Conservation (phyloP, 2,888 invertebrate genomes). For the Eueremaeus valkanovi region DNA sequence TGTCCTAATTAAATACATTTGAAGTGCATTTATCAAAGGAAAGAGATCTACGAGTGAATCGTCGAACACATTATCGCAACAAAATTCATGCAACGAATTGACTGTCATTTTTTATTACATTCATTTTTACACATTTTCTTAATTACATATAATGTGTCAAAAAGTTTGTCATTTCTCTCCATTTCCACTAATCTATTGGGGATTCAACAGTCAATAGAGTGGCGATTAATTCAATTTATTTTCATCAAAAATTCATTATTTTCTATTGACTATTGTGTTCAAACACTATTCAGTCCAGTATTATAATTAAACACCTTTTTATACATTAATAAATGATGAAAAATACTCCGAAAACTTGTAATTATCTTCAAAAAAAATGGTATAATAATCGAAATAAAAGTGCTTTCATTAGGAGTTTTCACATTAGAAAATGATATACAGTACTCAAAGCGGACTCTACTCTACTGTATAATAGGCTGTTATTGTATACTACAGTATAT, state of each 20-base stretch:
- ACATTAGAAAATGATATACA: too few species aligned
- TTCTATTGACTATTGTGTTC: neutral
- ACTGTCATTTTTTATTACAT: neutral
- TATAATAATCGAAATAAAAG: neutral
- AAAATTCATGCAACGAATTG: neutral
- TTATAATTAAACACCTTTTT: neutral
- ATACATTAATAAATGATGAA: too few species aligned
- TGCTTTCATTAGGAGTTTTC: too few species aligned
- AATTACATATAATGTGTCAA: constrained; percentile 25
- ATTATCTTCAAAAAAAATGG: neutral
- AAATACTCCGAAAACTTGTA: too few species aligned
- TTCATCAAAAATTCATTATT: constrained; percentile 25
- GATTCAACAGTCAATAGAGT: neutral
- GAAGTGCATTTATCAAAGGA: constrained; percentile 8
- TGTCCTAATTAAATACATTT: constrained; percentile 30
- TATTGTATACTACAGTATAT: too few species aligned
- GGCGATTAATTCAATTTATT: neutral
- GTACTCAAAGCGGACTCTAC: too few species aligned
- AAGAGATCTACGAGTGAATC: constrained; percentile 5
- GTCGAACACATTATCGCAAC: neutral
- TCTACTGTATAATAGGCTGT: too few species aligned
- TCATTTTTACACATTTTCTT: neutral
- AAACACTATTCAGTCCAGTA: neutral
- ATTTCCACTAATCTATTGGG: neutral
- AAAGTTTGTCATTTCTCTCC: neutral